Conservation (phyloP, 2,888 invertebrate species). For the Balanococcus diminutus region DNA sequence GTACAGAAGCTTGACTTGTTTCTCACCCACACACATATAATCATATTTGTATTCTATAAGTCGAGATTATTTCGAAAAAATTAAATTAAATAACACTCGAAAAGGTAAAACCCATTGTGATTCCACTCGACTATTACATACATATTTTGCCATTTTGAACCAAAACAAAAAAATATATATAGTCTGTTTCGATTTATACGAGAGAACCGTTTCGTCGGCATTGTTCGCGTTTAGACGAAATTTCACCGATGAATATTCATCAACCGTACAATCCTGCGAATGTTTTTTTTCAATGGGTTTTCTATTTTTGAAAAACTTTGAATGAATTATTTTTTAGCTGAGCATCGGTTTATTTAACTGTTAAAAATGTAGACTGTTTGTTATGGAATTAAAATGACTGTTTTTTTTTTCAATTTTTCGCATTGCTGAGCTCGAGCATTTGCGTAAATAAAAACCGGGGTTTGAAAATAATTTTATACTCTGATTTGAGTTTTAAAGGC, state of each 20-base stretch:
- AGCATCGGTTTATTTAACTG: background rate
- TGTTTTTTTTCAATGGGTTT: background rate
- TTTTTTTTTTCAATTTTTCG: no score
- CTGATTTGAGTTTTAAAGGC: no score
- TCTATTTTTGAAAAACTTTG: background rate
- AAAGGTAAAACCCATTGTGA: conserved; percentile 1
- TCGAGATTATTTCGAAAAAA: background rate
- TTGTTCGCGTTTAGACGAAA: background rate
- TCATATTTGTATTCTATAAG: background rate
- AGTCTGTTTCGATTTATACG: background rate
- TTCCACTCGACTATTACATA: background rate
- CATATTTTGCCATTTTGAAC: background rate
- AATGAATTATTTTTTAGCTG: background rate
- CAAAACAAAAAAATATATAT: background rate
- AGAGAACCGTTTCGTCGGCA: background rate
- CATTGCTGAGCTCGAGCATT: no score
- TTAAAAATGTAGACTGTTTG: no score
- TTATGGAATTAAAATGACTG: no score
- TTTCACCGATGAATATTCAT: background rate
- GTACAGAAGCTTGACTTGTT: background rate
- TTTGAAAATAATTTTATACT: no score
- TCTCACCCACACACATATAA: background rate
- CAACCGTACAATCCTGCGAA: background rate
- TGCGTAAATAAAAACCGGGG: no score
- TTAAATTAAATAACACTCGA: conserved; percentile 23